Percentiles rank a stretch among this genome's conserved stretches.
Conservation (phyloP, 2,888 invertebrate genomes). For the Empis livida region DNA sequence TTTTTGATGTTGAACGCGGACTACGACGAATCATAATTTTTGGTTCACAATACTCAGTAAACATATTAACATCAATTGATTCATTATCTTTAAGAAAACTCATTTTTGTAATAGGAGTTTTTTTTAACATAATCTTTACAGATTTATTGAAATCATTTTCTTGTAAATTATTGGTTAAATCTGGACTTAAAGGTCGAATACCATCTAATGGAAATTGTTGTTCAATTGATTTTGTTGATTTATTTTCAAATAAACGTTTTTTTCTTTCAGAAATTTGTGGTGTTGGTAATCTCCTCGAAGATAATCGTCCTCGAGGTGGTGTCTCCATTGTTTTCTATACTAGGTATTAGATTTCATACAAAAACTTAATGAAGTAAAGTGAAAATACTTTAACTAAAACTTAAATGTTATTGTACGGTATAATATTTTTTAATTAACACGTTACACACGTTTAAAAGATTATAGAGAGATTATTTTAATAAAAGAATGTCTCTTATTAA, state of each 20-base stretch:
- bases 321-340: constrained; percentile 24
- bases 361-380: no score
- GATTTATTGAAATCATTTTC: neutral
- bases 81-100: constrained; percentile 7
- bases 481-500: no score
- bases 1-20: constrained; percentile 4
- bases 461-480: no score
- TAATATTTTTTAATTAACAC: no score
- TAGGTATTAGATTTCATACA: neutral
- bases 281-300: constrained; percentile 31
- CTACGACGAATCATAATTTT: constrained; percentile 4
- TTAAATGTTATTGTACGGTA: no score
- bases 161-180: neutral
- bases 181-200: constrained; percentile 17
- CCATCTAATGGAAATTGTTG: constrained; percentile 19
- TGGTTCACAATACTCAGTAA: constrained; percentile 9
- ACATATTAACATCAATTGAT: constrained; percentile 9
- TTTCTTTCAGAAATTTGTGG: constrained; percentile 49
- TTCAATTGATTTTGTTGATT: constrained; percentile 12
- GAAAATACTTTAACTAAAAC: no score
- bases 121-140: neutral
- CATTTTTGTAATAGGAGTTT: constrained; percentile 8
- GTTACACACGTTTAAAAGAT: no score
- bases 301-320: constrained; percentile 21
- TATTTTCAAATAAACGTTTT: constrained; percentile 42